phyloP scores from a whole-genome alignment of 2,888 invertebrate genomes.

The Isotomurus palustris region DNA sequence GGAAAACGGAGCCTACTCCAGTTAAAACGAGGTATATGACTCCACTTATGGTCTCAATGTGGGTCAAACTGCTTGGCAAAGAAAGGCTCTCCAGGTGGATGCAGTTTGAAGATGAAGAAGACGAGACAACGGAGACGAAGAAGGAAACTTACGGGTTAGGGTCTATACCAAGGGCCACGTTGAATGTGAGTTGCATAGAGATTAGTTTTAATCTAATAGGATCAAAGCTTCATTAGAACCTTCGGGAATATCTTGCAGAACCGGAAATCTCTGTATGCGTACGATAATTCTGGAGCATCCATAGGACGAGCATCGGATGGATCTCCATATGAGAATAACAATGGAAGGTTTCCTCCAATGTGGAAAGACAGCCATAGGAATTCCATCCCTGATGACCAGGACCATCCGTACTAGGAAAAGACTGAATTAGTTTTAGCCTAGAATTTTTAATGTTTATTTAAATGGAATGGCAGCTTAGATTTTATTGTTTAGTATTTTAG shows the following conservation, averaged over 20 bases:
- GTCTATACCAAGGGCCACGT: slow-evolving; percentile 1
- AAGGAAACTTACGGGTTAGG: not conserved
- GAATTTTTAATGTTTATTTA: no score
- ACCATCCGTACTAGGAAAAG: no score
- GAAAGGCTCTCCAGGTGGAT: slow-evolving; percentile 22
- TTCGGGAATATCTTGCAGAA: not conserved
- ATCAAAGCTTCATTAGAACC: not conserved
- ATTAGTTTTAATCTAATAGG: not conserved
- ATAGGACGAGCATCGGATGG: no score
- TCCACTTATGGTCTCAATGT: slow-evolving; percentile 24
- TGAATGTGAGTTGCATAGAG: not conserved
- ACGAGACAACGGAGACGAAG: not conserved
- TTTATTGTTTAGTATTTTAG: no score
- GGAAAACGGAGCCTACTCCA: slow-evolving; percentile 6
- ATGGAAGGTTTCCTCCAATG: no score
- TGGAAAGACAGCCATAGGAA: no score
- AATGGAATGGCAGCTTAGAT: no score
- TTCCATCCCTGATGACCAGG: no score
- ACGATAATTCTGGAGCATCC: not conserved
- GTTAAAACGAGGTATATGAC: slow-evolving; percentile 28
- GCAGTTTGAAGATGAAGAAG: slow-evolving; percentile 21
- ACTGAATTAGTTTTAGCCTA: no score
- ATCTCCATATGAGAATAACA: no score
- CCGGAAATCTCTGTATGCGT: not conserved
- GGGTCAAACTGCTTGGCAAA: slow-evolving; percentile 19